Evolutionary conservation across 2,888 invertebrate genomes (phyloP), one percentile per base, ranked within the genome.

Genomic region (Lymantria monacha): DNA sequence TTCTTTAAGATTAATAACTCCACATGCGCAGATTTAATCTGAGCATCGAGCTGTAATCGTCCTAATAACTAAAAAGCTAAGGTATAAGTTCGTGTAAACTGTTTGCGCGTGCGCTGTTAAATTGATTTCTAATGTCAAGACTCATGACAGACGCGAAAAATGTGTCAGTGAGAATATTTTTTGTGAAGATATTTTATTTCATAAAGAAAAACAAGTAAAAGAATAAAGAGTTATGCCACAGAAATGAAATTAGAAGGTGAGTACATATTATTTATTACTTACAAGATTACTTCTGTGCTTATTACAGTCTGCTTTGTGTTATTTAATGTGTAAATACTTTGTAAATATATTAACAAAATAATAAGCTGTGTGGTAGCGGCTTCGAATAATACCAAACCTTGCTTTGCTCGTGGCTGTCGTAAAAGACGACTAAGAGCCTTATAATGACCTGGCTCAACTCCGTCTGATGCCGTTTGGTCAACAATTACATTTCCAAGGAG

Each of bases 51-150:
- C 49, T 47, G 69, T 61, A 59, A 41, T 53, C 30, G 48, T 58
- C 53, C 55, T 60, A 67, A 42, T 2, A 0, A 0, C 0, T 1
- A 0, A 0, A 0, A 0, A 0, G 0, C 38, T 74, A 78, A 65
- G 51, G 59, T 50, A 9, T 0, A 53, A 52, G 61, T 65, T 74
- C 0, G 42, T 1, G n/a, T 56, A 59, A 7, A 22, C 0, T 5
- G 3, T 57, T 59, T 57, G 78, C 89, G 87, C 89, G 40, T 87
- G 89, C 89, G 89, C 80, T 63, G 61, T 80, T 61, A 65, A 70
- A 88, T 87, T 74, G 88, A 89, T 88, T 86, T 80, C 68, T 72
- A 58, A 59, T 79, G 78, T 76, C 80, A 77, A 10, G 61, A n/a
- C 55, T 61, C 64, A 59, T 82, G 81, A 81, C 80, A 79, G 75